Conservation (phyloP, 92 coral and sea anemone species). For the Epizoanthus rinbou region DNA sequence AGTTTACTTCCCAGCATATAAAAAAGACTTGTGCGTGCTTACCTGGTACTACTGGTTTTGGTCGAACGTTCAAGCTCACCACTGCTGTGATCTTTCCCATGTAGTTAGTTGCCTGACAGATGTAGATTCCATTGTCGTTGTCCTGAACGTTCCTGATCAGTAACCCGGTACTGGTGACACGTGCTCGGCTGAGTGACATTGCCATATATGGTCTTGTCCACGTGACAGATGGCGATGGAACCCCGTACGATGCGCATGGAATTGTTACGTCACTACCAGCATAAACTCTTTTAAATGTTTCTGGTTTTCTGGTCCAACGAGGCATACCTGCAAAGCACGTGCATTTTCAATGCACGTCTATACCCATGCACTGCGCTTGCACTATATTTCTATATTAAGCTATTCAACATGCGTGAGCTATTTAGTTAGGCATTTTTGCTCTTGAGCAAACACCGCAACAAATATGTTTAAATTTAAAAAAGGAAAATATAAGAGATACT, state of each 20-base stretch:
- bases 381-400: too few species aligned
- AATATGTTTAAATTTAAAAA: too few species aligned
- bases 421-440: too few species aligned
- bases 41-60: background rate
- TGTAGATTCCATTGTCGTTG: background rate
- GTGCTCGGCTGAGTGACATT: background rate
- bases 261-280: background rate
- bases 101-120: background rate
- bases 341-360: too few species aligned
- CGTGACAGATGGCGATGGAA: constrained; percentile 4
- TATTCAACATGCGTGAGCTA: too few species aligned
- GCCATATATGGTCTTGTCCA: constrained; percentile 14
- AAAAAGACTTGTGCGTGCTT: background rate
- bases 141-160: background rate
- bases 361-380: too few species aligned
- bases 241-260: background rate
- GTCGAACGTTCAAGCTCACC: background rate
- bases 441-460: too few species aligned
- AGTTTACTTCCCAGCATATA: too few species aligned
- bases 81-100: background rate
- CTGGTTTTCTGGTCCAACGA: constrained; percentile 1
- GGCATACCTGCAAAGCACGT: background rate
- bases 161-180: background rate
- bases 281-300: background rate
- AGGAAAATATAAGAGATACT: too few species aligned